These are phyloP conservation scores for Phaenicophaeus curvirostris DNA, from an alignment of 2,797 vertebrate species.

Conservation along the genomic window DNA sequence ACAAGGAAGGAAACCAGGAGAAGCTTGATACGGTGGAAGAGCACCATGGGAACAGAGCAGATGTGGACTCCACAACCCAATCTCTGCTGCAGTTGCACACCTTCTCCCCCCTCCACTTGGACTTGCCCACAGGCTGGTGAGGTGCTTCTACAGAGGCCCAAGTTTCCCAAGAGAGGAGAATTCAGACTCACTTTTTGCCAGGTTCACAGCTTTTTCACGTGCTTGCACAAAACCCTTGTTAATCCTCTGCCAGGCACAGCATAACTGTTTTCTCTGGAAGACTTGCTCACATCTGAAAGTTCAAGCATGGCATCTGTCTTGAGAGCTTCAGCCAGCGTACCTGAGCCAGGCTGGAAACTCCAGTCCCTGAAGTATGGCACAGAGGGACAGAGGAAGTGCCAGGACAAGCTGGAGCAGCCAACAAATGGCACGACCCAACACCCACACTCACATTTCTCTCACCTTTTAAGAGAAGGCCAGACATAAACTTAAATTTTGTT, in stretches of 20 bases:
- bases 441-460: not conserved
- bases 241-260: not conserved
- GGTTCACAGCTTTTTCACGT: not conserved
- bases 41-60: not conserved
- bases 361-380: not conserved
- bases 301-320: not conserved
- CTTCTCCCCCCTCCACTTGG: not conserved
- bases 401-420: conserved; percentile 40
- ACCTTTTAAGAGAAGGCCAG: not conserved
- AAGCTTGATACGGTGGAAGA: not conserved
- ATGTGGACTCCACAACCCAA: not conserved
- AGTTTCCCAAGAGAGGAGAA: not conserved
- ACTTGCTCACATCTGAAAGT: not conserved
- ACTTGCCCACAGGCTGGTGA: not conserved
- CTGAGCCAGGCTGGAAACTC: conserved; percentile 52
- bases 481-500: not conserved
- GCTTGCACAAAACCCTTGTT: not conserved
- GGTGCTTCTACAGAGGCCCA: not conserved
- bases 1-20: not conserved
- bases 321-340: conserved; percentile 13
- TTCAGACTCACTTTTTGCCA: not conserved
- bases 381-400: not conserved
- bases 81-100: not conserved
- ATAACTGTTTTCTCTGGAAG: not conserved
- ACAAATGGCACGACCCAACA: conserved; percentile 8